Base-by-base conservation (phyloP, 2,888 invertebrate genomes). In the Petrophora chlorosata region DNA sequence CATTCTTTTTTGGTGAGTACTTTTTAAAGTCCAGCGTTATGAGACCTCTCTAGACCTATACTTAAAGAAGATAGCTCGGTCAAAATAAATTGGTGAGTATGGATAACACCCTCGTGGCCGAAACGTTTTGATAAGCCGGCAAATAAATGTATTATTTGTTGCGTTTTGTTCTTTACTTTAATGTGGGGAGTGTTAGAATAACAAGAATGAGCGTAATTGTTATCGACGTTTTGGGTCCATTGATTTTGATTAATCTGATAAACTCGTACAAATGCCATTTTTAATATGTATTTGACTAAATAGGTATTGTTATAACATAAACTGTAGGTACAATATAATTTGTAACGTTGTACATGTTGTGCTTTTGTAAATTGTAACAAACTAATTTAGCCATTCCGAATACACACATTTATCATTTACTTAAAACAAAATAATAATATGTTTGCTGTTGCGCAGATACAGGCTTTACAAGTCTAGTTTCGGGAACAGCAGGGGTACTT, bases 101-200 rank as follows among this genome's bases (percentile, higher is more conserved):
- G n/a, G n/a, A n/a, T 36, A 26, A 5, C 36, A 36, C 36, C 36
- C 36, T 3, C 23, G 10, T 26, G 36, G 36, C 26, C 7, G 23
- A 41, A 32, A 32, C 9, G 16, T 23, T 32, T 40, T 32, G 14
- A 68, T 65, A 65, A 38, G 23, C 36, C 38, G 8, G 9, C 12
- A 23, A 23, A 3, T 2, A 22, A 42, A 15, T 13, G n/a, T 16
- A 30, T 30, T 45, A 32, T 38, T 45, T 45, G 45, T 32, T 38
- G 9, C 32, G 30, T 45, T 38, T 44, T 30, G 36, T 45, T 38
- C 30, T 45, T 35, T 10, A 14, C 16, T 25, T 30, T 23, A 29
- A 43, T 44, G 7, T 35, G 44, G 22, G 43, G 44, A 14, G 44
- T 35, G 43, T 35, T 43, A 12, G 30, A 10, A 16, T 23, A 9